phyloP scores from a whole-genome alignment of 2,888 invertebrate genomes.

The Drosophila merina region DNA sequence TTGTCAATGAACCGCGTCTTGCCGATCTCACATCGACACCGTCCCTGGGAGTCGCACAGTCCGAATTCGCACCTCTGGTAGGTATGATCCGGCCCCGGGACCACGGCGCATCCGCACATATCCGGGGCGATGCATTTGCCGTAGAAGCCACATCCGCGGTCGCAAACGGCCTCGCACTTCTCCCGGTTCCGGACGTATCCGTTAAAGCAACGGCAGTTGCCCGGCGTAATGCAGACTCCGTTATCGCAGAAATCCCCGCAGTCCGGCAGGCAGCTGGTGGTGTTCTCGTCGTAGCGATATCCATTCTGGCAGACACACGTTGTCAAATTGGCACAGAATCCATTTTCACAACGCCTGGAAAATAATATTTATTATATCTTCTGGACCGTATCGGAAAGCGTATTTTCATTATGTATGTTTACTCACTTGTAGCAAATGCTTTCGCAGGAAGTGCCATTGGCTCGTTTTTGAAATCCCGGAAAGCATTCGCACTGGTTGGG shows the following conservation, averaged over 20 bases:
- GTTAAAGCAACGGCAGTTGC: constrained; percentile 82
- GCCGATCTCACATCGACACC: constrained; percentile 76
- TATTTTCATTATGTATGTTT: neutral
- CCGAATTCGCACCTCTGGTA: constrained; percentile 70
- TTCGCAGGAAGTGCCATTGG: constrained; percentile 77
- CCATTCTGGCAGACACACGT: constrained; percentile 85
- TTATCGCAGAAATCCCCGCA: constrained; percentile 81
- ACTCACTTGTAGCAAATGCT: constrained; percentile 78
- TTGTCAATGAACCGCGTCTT: constrained; percentile 79
- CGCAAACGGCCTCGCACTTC: constrained; percentile 77
- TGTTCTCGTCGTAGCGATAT: constrained; percentile 78
- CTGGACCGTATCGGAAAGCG: no score
- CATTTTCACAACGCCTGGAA: constrained; percentile 81
- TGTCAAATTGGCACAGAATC: constrained; percentile 84
- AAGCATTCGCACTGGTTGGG: constrained; percentile 85
- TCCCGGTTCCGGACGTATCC: constrained; percentile 80
- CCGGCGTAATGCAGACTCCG: constrained; percentile 83
- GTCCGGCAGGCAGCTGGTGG: constrained; percentile 79
- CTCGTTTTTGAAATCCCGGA: constrained; percentile 77
- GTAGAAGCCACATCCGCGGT: constrained; percentile 79
- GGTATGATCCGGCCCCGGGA: constrained; percentile 48
- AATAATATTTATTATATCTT: neutral
- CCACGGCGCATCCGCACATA: constrained; percentile 81
- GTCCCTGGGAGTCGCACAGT: constrained; percentile 72
- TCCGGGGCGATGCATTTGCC: constrained; percentile 81